Conservation (phyloP, 2,888 invertebrate species). For the Zhuqinia jingwanae region DNA sequence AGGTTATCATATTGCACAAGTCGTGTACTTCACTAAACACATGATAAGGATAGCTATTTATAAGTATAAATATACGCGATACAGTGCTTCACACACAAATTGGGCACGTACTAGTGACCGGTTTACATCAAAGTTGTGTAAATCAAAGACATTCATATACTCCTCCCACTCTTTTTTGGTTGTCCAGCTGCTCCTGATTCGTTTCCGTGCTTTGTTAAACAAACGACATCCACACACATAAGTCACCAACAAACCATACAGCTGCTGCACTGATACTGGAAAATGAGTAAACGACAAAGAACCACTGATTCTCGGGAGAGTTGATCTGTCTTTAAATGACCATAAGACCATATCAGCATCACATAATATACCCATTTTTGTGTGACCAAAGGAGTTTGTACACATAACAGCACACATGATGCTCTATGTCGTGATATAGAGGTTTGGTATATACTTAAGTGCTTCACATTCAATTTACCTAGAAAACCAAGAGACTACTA, state of each 20-base stretch:
- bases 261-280: background rate
- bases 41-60: background rate
- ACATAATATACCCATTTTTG: background rate
- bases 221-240: too few relatives aligned
- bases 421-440: background rate
- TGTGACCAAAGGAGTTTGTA: conserved; percentile 36
- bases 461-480: too few relatives aligned
- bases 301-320: too few relatives aligned
- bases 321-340: background rate
- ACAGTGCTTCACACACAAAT: conserved; percentile 31
- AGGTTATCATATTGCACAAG: background rate
- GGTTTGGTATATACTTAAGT: background rate
- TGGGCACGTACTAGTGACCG: conserved; percentile 19
- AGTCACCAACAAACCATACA: conserved; percentile 8
- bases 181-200: background rate
- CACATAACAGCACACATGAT: background rate
- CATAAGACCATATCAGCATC: too few relatives aligned
- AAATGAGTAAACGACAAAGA: background rate
- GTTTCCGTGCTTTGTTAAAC: conserved; percentile 39
- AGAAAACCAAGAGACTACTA: too few relatives aligned
- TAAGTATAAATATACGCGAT: background rate
- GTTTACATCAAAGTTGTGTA: conserved; percentile 1
- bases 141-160: conserved; percentile 29
- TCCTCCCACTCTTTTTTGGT: background rate
- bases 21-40: background rate